Evolutionary conservation across 1,140 invertebrate species (phyloP).

Genomic region (Phymastichus coffea): DNA sequence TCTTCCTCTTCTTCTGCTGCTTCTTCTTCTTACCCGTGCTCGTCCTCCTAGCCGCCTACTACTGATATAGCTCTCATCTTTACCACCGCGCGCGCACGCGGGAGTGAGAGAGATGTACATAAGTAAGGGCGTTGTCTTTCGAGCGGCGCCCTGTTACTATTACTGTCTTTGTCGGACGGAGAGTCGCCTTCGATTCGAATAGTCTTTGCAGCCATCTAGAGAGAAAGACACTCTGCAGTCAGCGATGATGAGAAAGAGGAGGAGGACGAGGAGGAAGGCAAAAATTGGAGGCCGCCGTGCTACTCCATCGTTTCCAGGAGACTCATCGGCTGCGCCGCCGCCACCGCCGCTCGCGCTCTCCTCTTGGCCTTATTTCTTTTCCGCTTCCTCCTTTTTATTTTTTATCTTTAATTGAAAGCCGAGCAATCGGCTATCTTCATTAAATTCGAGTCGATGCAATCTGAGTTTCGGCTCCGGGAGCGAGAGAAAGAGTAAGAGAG

Average conservation of each 20-base stretch:
- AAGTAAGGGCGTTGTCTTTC: slow-evolving; percentile 58
- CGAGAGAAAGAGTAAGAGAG: not conserved
- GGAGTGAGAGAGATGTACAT: too few species aligned
- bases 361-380: not conserved
- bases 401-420: slow-evolving; percentile 24
- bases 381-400: not conserved
- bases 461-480: not conserved
- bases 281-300: not conserved
- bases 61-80: slow-evolving; percentile 46
- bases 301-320: too few species aligned
- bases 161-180: slow-evolving; percentile 33
- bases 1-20: slow-evolving; percentile 30
- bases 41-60: too few species aligned
- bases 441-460: slow-evolving; percentile 21
- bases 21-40: slow-evolving; percentile 22
- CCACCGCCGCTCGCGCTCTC: slow-evolving; percentile 4
- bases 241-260: slow-evolving; percentile 11
- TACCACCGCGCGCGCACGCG: slow-evolving; percentile 47
- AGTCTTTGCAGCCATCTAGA: not conserved
- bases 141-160: too few species aligned
- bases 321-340: too few species aligned
- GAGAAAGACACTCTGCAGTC: not conserved
- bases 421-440: slow-evolving; percentile 18
- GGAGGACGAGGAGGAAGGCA: not conserved
- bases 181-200: slow-evolving; percentile 32